Evolutionary conservation across 1,140 invertebrate genomes (phyloP).

Genomic region (Leptopilina clavipes): DNA sequence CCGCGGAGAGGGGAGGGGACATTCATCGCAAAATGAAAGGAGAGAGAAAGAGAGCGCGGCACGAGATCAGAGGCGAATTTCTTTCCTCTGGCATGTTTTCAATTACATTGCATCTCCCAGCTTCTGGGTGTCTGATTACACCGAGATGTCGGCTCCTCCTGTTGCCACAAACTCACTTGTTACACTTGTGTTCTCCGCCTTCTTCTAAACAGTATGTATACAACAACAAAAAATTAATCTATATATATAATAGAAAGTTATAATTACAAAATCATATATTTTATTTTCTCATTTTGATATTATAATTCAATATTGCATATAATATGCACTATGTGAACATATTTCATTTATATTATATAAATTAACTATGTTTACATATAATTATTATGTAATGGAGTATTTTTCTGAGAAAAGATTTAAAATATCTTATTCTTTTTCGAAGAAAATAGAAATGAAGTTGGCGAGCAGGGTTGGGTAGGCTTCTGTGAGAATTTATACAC

Average conservation of each 20-base stretch:
- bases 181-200: constrained; percentile 51
- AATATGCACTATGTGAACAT: too few species aligned
- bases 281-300: too few species aligned
- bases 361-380: too few species aligned
- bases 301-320: too few species aligned
- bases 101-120: constrained; percentile 62
- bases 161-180: constrained; percentile 68
- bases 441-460: too few species aligned
- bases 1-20: constrained; percentile 27
- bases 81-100: constrained; percentile 65
- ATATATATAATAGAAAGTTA: neutral
- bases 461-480: too few species aligned
- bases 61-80: constrained; percentile 64
- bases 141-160: constrained; percentile 70
- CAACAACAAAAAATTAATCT: constrained; percentile 57
- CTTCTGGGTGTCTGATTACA: constrained; percentile 74
- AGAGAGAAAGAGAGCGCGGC: constrained; percentile 55
- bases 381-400: too few species aligned
- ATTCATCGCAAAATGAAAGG: constrained; percentile 35
- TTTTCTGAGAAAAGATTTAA: too few species aligned
- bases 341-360: too few species aligned
- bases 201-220: constrained; percentile 56
- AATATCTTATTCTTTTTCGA: too few species aligned
- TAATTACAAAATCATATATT: neutral
- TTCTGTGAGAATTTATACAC: too few species aligned